A percentile compares a stretch with the other conserved stretches of the same genome.
These are phyloP conservation scores for Rhagonycha fulva DNA, from an alignment of 2,888 invertebrate species.

Conservation along the genomic window DNA sequence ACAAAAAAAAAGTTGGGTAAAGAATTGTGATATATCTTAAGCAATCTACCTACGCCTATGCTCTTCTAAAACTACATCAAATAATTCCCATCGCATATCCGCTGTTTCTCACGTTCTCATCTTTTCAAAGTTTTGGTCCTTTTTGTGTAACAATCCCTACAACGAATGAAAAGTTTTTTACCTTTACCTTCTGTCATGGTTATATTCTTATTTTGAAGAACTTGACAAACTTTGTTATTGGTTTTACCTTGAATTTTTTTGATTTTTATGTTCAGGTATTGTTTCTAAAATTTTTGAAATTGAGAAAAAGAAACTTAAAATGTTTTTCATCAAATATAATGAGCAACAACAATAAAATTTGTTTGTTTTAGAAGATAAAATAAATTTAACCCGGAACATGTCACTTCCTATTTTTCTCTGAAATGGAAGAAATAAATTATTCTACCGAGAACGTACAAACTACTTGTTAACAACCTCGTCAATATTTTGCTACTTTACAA, in stretches of 20 bases:
- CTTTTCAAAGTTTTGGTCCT: conserved; percentile 43
- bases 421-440: neutral
- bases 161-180: conserved; percentile 38
- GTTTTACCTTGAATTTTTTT: neutral
- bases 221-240: conserved; percentile 2
- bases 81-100: conserved; percentile 41
- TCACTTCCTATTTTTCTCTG: neutral
- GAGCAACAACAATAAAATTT: too few relatives aligned
- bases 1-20: neutral
- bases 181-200: conserved; percentile 21
- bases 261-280: neutral
- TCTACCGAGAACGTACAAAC: neutral
- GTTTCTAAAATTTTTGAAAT: neutral
- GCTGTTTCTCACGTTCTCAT: conserved; percentile 46
- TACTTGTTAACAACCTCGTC: neutral
- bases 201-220: conserved; percentile 18
- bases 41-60: neutral
- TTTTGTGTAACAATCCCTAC: conserved; percentile 37
- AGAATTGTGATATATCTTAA: neutral
- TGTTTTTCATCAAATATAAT: too few relatives aligned
- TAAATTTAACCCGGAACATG: neutral
- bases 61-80: conserved; percentile 33
- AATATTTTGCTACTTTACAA: neutral
- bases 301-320: neutral
- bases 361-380: neutral